phyloP scores from a whole-genome alignment of 2,888 invertebrate genomes.

The Phortica magna region DNA sequence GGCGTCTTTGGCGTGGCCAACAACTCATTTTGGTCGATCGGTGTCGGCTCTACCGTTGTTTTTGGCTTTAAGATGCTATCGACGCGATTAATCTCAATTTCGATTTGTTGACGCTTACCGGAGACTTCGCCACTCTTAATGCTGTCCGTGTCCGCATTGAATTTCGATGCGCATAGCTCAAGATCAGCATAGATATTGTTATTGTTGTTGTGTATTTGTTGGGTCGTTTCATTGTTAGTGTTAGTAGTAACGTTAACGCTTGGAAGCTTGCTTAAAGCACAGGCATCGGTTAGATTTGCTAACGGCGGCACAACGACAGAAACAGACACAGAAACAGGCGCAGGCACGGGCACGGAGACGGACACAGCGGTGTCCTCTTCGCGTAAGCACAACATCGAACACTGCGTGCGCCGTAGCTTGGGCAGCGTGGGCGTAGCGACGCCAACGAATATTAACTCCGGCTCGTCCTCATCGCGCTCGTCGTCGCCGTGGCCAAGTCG shows the following conservation, averaged over 20 bases:
- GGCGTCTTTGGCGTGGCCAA: no score
- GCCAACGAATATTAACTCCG: slow-evolving; percentile 60
- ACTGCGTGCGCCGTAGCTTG: slow-evolving; percentile 70
- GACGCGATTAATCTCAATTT: slow-evolving; percentile 69
- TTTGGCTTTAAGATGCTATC: slow-evolving; percentile 41
- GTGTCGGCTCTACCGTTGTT: not conserved
- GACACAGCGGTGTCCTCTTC: slow-evolving; percentile 52
- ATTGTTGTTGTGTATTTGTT: slow-evolving; percentile 51
- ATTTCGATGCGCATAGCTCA: slow-evolving; percentile 55
- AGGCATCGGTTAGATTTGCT: slow-evolving; percentile 29
- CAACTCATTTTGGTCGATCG: not conserved
- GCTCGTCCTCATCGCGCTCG: slow-evolving; percentile 37
- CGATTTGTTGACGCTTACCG: slow-evolving; percentile 52
- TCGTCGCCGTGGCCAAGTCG: slow-evolving; percentile 56
- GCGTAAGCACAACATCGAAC: slow-evolving; percentile 74
- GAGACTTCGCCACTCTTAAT: slow-evolving; percentile 53
- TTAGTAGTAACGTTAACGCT: slow-evolving; percentile 51
- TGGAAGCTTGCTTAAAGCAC: slow-evolving; percentile 43
- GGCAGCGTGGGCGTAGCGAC: slow-evolving; percentile 59
- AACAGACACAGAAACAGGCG: slow-evolving; percentile 26
- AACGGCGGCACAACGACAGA: slow-evolving; percentile 17
- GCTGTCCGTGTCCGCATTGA: slow-evolving; percentile 45
- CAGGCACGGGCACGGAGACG: slow-evolving; percentile 23
- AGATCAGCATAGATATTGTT: slow-evolving; percentile 76
- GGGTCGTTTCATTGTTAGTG: slow-evolving; percentile 50